A percentile compares a stretch with the other conserved stretches of the same genome.
Evolutionary conservation across 2,113 vertebrate species (phyloP).

Genomic region (Fulica atra): DNA sequence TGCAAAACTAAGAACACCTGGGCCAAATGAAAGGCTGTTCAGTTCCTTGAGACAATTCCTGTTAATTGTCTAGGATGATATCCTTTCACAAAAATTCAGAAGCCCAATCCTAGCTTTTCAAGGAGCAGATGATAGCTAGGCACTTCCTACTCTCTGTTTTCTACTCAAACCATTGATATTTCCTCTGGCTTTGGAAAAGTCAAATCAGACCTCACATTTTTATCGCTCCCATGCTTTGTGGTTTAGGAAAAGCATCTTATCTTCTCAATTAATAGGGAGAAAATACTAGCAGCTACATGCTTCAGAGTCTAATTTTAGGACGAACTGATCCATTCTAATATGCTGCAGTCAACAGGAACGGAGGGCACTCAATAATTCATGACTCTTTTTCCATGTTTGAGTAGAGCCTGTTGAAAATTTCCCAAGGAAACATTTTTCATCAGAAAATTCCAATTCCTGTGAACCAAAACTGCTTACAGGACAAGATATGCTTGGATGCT

Average conservation of each 20-base stretch:
- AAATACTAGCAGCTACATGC: background rate
- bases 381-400: conserved; percentile 12
- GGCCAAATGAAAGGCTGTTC: background rate
- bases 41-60: background rate
- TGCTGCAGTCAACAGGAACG: conserved; percentile 47
- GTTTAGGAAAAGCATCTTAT: background rate
- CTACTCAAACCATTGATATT: background rate
- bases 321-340: conserved; percentile 19
- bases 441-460: background rate
- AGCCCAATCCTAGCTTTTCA: background rate
- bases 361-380: conserved; percentile 17
- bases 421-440: background rate
- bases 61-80: background rate
- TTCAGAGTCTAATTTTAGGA: conserved; percentile 43
- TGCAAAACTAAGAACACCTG: background rate
- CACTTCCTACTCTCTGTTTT: background rate
- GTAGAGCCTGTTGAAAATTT: conserved; percentile 26
- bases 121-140: background rate
- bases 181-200: background rate
- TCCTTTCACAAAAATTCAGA: background rate
- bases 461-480: background rate
- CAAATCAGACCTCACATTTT: background rate
- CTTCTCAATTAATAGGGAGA: background rate
- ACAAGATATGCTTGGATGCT: background rate
- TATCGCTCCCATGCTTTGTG: background rate